Evolutionary conservation across 2,113 vertebrate genomes (phyloP), one percentile per base, ranked within the genome.

Genomic region (Tragelaphus scriptus): DNA sequence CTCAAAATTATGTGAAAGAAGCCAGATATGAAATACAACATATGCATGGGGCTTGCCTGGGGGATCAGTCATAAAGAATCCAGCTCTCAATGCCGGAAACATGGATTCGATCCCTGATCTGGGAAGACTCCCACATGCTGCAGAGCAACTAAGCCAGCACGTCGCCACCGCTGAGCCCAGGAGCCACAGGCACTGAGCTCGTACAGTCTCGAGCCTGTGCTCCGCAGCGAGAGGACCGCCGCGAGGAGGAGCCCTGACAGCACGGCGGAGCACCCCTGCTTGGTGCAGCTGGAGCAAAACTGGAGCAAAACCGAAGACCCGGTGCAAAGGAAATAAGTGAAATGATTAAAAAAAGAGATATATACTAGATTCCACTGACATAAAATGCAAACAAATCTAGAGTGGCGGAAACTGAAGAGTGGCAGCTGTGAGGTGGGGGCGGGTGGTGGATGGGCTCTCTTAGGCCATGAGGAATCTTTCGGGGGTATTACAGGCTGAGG

Each of bases 171-270:
- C n/a, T 21, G 9, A 11, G 65, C 7, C 32, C 32, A 10, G 63
- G 63, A 68, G 32, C 63, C 7, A 1, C 65, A n/a, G 5, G 17
- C 8, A 5, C 32, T 0, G 17, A 5, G 65, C 65, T 5, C 32
- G 21, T 5, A 8, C 8, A 5, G 17, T 1, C n/a, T 5, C 6
- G 65, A 71, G 17, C 17, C 17, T 21, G n/a, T 1, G n/a, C 65
- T 36, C n/a, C 4, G 0, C 8, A 21, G 2, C 4, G 4, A 19
- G 65, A 71, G n/a, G 1, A 36, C 8, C 32, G 2, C 4, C 4
- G 19, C n/a, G 11, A 2, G 0, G 65, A 21, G 65, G 21, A 71
- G n/a, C 65, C 65, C 17, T 71, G 17, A 71, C 17, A 5, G 15
- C n/a, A 11, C n/a, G 11, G 2, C 65, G 11, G 17, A 36, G n/a